phyloP scores from a whole-genome alignment of 1,140 invertebrate genomes.

The Drosophila aff. region DNA sequence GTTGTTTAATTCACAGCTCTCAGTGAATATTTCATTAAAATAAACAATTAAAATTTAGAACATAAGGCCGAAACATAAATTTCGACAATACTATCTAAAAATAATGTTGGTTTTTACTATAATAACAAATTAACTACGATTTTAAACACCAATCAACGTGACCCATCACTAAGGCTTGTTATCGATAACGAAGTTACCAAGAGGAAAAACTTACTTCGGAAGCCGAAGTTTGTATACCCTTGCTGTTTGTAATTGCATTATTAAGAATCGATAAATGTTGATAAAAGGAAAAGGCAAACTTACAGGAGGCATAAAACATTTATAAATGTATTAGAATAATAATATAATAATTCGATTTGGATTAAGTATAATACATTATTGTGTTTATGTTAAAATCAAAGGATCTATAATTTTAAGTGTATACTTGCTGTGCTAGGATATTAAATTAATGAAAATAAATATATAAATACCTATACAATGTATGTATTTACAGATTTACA shows the following conservation, averaged over 20 bases:
- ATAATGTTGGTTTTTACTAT: background rate
- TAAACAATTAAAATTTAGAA: background rate
- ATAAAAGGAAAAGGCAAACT: background rate
- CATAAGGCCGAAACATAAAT: background rate
- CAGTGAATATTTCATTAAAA: background rate
- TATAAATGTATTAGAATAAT: too few relatives aligned
- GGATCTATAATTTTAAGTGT: too few relatives aligned
- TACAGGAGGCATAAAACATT: background rate
- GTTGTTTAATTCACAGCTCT: background rate
- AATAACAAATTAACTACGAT: background rate
- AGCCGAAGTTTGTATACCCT: background rate
- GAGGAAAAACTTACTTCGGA: background rate
- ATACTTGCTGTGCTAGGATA: too few relatives aligned
- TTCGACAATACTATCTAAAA: background rate
- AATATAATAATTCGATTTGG: too few relatives aligned
- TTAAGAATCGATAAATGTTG: background rate
- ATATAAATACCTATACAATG: too few relatives aligned
- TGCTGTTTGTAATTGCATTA: background rate
- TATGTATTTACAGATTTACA: too few relatives aligned
- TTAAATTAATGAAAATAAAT: too few relatives aligned
- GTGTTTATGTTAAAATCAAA: too few relatives aligned
- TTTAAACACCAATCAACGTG: background rate
- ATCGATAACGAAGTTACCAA: constrained; percentile 6
- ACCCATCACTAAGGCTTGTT: background rate
- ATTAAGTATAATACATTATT: too few relatives aligned